phyloP scores from a whole-genome alignment of 2,113 vertebrate species.

The Fulica atra region DNA sequence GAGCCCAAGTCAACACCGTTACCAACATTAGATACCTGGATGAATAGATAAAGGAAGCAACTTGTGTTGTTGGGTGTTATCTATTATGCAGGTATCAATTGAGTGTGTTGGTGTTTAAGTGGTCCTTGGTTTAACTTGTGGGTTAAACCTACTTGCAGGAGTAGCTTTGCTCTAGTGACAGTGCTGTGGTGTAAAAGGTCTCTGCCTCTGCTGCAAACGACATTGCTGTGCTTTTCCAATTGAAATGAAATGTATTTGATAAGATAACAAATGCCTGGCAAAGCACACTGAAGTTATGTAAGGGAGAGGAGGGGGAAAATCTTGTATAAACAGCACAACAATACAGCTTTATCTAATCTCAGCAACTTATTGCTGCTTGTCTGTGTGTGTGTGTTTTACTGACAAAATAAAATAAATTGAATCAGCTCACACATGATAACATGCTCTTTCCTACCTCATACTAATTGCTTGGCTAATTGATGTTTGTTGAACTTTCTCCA shows the following conservation, averaged over 20 bases:
- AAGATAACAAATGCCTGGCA: conserved; percentile 71
- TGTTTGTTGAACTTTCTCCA: conserved; percentile 91
- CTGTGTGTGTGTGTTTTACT: conserved; percentile 77
- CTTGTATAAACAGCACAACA: conserved; percentile 74
- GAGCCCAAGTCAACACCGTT: not conserved
- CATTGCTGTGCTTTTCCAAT: conserved; percentile 30
- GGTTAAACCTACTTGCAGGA: not conserved
- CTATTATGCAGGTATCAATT: accelerated
- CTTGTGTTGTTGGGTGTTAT: accelerated
- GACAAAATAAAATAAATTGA: conserved; percentile 88
- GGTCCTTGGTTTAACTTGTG: not conserved
- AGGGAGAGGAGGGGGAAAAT: conserved; percentile 30
- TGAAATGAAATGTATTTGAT: conserved; percentile 60
- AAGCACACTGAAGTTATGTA: conserved; percentile 48
- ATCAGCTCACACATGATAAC: conserved; percentile 85
- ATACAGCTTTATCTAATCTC: conserved; percentile 80
- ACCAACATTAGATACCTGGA: accelerated
- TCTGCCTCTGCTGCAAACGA: not conserved
- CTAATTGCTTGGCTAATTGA: conserved; percentile 89
- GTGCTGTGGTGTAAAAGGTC: not conserved
- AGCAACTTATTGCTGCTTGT: conserved; percentile 71
- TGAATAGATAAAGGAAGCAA: not conserved
- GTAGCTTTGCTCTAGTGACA: not conserved
- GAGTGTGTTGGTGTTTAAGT: accelerated
- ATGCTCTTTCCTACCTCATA: conserved; percentile 85